Evolutionary conservation across 2,888 invertebrate species (phyloP).

Genomic region (Frankliniella intonsa): DNA sequence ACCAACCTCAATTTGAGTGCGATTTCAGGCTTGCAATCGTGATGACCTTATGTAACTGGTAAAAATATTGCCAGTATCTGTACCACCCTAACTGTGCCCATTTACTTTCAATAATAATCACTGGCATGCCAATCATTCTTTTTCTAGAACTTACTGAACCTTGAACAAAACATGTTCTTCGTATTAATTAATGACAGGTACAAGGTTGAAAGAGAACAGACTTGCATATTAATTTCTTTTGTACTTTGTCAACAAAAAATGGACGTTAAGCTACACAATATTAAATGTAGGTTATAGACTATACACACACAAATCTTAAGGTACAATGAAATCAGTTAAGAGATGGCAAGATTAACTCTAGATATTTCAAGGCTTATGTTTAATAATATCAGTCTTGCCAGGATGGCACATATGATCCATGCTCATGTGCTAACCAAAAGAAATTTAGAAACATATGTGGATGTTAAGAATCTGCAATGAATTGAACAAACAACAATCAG

Average conservation of each 20-base stretch:
- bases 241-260: background rate
- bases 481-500: no score
- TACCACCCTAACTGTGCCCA: background rate
- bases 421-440: no score
- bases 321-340: background rate
- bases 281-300: background rate
- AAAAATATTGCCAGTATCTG: no score
- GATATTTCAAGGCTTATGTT: background rate
- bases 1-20: no score
- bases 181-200: no score
- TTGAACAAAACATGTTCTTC: no score
- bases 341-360: background rate
- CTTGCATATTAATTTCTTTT: background rate
- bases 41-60: no score
- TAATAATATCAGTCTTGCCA: slow-evolving; percentile 22
- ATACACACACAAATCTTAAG: background rate
- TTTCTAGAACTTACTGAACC: background rate
- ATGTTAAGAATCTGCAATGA: no score
- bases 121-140: background rate
- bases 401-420: background rate
- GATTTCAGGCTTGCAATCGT: no score
- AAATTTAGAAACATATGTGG: no score
- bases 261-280: background rate
- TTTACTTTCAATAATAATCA: background rate
- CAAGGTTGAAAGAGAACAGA: background rate